Conservation (phyloP, 2,797 vertebrate genomes). For the Babyrousa celebensis region DNA sequence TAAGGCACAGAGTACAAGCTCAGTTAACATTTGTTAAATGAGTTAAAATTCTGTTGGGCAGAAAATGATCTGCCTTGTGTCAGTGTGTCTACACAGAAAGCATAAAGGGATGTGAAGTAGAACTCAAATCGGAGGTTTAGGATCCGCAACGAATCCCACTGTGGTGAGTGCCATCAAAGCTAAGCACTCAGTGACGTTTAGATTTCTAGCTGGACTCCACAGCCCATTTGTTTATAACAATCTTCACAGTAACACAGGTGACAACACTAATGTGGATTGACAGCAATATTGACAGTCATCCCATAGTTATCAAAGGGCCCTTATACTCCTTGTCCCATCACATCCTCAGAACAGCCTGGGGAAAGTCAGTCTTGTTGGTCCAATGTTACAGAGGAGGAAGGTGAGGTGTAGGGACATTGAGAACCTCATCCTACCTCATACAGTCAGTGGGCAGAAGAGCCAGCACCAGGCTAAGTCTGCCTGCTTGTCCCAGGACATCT, state of each 20-base stretch:
- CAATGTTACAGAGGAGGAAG: background rate
- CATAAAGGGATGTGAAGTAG: fast-evolving
- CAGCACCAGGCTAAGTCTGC: fast-evolving
- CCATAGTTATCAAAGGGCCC: background rate
- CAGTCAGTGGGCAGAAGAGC: background rate
- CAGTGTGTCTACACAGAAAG: fast-evolving
- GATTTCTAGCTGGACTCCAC: background rate
- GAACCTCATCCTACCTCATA: background rate
- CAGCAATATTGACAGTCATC: background rate
- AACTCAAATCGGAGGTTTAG: background rate
- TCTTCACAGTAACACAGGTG: too few relatives aligned
- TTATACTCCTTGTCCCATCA: background rate
- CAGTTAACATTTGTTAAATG: background rate
- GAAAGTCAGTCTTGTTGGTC: too few relatives aligned
- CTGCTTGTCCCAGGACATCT: background rate
- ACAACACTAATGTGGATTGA: too few relatives aligned
- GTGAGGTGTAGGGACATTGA: background rate
- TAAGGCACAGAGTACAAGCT: background rate
- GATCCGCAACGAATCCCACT: too few relatives aligned
- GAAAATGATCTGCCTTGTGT: background rate
- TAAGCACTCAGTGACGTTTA: background rate
- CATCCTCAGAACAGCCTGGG: background rate
- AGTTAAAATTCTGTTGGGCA: background rate
- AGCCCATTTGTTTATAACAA: background rate
- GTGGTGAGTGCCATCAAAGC: background rate